Conservation (phyloP, 2,113 vertebrate species). For the Triplophysa rosa region DNA sequence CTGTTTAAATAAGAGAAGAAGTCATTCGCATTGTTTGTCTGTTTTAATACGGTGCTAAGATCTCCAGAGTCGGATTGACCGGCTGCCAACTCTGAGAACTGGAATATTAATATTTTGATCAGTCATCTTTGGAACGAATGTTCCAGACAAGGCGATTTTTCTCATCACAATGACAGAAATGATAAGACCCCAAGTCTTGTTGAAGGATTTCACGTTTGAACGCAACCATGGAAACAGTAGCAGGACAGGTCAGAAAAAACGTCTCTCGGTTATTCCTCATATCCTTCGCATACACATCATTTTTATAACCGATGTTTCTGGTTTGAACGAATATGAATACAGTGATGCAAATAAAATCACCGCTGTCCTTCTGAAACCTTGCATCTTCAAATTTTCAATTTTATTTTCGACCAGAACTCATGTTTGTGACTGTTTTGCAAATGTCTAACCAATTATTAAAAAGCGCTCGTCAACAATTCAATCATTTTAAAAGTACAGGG, state of each 20-base stretch:
- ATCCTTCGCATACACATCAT: too few relatives aligned
- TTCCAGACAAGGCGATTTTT: slow-evolving; percentile 26
- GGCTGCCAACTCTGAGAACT: neutral
- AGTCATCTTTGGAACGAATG: slow-evolving; percentile 1
- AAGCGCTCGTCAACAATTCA: too few relatives aligned
- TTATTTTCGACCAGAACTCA: too few relatives aligned
- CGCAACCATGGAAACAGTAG: slow-evolving; percentile 8
- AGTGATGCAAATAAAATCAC: too few relatives aligned
- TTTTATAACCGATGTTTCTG: too few relatives aligned
- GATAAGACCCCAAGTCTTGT: neutral
- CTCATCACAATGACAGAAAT: slow-evolving; percentile 36
- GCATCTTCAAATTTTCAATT: too few relatives aligned
- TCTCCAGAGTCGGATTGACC: neutral
- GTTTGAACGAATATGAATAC: neutral
- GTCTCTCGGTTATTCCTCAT: neutral
- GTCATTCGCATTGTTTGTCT: neutral
- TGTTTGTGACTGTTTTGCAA: too few relatives aligned
- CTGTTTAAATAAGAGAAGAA: slow-evolving; percentile 13
- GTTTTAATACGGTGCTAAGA: slow-evolving; percentile 19
- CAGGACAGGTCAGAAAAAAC: slow-evolving; percentile 19
- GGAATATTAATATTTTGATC: slow-evolving; percentile 48
- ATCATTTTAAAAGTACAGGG: too few relatives aligned
- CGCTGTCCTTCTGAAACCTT: too few relatives aligned
- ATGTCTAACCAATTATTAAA: too few relatives aligned
- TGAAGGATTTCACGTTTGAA: slow-evolving; percentile 32